Evolutionary conservation across 1,140 invertebrate genomes (phyloP).

Genomic region (Drosophila kikkawai): DNA sequence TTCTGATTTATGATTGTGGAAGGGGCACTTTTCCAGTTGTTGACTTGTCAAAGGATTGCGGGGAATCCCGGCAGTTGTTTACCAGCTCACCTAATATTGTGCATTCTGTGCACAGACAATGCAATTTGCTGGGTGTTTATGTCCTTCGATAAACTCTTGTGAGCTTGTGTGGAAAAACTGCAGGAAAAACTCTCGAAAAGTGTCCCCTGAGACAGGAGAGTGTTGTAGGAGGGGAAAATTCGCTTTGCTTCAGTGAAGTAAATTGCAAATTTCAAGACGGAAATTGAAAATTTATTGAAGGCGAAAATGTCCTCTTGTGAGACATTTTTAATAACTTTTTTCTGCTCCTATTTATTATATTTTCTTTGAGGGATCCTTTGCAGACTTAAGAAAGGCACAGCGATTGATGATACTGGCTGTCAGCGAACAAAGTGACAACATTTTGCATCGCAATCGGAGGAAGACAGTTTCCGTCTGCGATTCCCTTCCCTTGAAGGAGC

Average conservation of each 20-base stretch:
- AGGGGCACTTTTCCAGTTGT: slow-evolving; percentile 5
- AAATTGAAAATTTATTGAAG: slow-evolving; percentile 72
- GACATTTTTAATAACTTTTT: neutral
- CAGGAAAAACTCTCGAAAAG: slow-evolving; percentile 40
- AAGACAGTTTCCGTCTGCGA: slow-evolving; percentile 3
- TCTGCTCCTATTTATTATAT: neutral
- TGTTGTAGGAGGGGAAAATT: slow-evolving; percentile 32
- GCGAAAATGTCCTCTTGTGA: slow-evolving; percentile 43
- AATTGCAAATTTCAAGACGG: slow-evolving; percentile 64
- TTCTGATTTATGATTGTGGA: slow-evolving; percentile 25
- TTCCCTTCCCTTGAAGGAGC: slow-evolving; percentile 3
- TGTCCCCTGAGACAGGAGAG: slow-evolving; percentile 24
- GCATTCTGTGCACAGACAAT: slow-evolving; percentile 17
- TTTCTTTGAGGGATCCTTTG: slow-evolving; percentile 4
- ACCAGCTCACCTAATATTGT: slow-evolving; percentile 4
- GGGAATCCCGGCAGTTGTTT: slow-evolving; percentile 5
- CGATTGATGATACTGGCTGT: slow-evolving; percentile 49
- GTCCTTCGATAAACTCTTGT: slow-evolving; percentile 26
- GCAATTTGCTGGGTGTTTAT: slow-evolving; percentile 41
- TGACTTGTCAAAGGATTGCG: slow-evolving; percentile 20
- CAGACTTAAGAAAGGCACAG: neutral
- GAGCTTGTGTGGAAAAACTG: slow-evolving; percentile 35
- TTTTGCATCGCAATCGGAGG: slow-evolving; percentile 53
- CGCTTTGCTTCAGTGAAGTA: slow-evolving; percentile 54
- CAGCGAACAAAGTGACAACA: slow-evolving; percentile 57